Conservation (phyloP, 2,797 vertebrate species). For the Trematomus bernacchii region DNA sequence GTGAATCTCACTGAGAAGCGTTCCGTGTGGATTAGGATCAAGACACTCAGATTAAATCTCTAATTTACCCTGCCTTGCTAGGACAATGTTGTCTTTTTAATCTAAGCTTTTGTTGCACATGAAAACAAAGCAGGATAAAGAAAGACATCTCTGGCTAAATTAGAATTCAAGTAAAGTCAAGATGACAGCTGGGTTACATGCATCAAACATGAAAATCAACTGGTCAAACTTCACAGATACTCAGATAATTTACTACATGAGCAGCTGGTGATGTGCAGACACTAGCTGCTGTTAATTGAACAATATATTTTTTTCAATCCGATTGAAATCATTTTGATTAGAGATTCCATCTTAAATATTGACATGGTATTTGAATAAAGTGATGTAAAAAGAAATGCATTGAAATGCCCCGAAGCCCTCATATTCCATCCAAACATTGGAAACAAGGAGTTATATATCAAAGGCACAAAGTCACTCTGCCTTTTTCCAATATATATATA, state of each 20-base stretch:
- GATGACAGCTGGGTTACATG: not conserved
- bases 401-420: too few species aligned
- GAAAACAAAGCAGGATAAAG: not conserved
- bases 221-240: not conserved
- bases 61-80: not conserved
- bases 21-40: constrained; percentile 41
- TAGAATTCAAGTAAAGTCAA: constrained; percentile 2
- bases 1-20: constrained; percentile 18
- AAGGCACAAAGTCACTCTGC: not conserved
- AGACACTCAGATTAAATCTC: constrained; percentile 25
- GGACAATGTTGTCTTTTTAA: constrained; percentile 14
- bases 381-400: too few species aligned
- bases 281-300: too few species aligned
- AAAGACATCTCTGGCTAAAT: not conserved
- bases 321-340: too few species aligned
- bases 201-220: constrained; percentile 1
- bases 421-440: too few species aligned
- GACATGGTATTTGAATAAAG: too few species aligned
- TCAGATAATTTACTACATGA: not conserved
- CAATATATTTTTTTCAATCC: too few species aligned
- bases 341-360: too few species aligned
- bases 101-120: constrained; percentile 21
- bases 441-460: too few species aligned
- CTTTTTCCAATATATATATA: too few species aligned
- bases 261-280: not conserved